phyloP scores from a whole-genome alignment of 2,113 vertebrate genomes.

The Rhinogobius similis region DNA sequence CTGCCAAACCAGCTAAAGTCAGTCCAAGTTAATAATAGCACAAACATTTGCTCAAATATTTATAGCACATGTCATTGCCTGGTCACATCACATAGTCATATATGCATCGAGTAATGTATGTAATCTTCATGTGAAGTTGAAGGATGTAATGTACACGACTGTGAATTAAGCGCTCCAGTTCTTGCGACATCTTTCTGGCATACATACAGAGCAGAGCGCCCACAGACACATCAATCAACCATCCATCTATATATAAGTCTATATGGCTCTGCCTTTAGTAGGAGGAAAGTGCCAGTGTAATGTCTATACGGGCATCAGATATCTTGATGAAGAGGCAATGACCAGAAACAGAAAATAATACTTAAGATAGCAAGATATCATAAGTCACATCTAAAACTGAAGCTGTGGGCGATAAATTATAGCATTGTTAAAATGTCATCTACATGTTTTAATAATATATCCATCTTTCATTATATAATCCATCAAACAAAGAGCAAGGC shows the following conservation, averaged over 20 bases:
- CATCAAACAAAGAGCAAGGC: neutral
- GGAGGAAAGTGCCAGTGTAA: neutral
- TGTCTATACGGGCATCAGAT: neutral
- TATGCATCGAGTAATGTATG: constrained; percentile 8
- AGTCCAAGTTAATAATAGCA: neutral
- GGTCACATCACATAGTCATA: constrained; percentile 5
- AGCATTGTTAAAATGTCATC: neutral
- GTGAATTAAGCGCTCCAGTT: constrained; percentile 49
- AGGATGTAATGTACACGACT: constrained; percentile 11
- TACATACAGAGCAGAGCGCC: constrained; percentile 4
- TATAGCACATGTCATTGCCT: neutral
- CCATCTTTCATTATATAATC: neutral
- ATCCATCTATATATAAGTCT: neutral
- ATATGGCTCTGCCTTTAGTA: neutral
- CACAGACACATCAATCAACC: constrained; percentile 2
- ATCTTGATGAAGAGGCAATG: neutral
- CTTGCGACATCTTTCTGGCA: constrained; percentile 33
- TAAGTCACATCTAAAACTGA: neutral
- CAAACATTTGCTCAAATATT: neutral
- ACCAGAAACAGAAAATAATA: neutral
- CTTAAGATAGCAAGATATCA: neutral
- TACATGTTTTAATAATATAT: neutral
- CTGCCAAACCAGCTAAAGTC: neutral
- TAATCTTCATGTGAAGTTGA: constrained; percentile 10
- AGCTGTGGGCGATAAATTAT: neutral